Percentiles rank a stretch among this genome's conserved stretches.
Evolutionary conservation across 2,888 invertebrate species (phyloP).

Genomic region (Nowickia ferox): DNA sequence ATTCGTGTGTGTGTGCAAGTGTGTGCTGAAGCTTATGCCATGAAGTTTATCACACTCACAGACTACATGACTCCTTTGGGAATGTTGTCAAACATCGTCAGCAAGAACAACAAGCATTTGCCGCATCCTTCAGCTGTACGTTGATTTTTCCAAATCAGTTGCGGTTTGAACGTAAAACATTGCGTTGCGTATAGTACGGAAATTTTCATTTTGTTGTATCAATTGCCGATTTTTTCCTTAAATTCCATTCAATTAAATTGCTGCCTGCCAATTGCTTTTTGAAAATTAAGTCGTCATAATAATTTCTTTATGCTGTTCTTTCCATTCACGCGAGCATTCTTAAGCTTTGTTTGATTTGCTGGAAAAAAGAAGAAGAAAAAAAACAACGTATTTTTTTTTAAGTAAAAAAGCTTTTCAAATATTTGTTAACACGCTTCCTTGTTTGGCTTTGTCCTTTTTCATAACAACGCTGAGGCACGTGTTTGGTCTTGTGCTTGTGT

Average conservation of each 20-base stretch:
- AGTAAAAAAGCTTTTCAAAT: constrained; percentile 39
- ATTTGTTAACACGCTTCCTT: constrained; percentile 34
- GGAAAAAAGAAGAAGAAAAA: background rate
- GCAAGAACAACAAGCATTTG: constrained; percentile 39
- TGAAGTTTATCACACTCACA: constrained; percentile 43
- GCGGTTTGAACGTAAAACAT: constrained; percentile 80
- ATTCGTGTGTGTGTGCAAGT: background rate
- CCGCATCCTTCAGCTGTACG: constrained; percentile 61
- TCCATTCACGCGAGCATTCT: background rate
- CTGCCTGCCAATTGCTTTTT: constrained; percentile 49
- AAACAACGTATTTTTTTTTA: too few species aligned
- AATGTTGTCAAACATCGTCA: constrained; percentile 58
- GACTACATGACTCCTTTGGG: constrained; percentile 68
- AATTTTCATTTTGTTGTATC: constrained; percentile 63
- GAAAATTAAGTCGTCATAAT: constrained; percentile 51
- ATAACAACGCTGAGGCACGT: constrained; percentile 52
- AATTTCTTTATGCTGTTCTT: constrained; percentile 18
- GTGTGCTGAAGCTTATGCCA: background rate
- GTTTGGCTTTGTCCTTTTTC: constrained; percentile 18
- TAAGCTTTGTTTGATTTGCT: constrained; percentile 13
- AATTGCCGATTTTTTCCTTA: constrained; percentile 56
- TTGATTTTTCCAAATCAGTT: constrained; percentile 77
- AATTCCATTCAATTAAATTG: constrained; percentile 66
- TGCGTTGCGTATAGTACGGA: constrained; percentile 76
- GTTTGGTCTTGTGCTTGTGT: constrained; percentile 46